Percentiles rank a stretch among this genome's conserved stretches.
Conservation (phyloP, 2,113 vertebrate species). For the Macaca fascicularis region T2T-MFA8v1.1 NC_088375.1:220407001-220407500, state of each 20-base stretch:
- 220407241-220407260: background rate
- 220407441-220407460: constrained; percentile 32
- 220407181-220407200: background rate
- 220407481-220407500: constrained; percentile 58
- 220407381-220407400: background rate
- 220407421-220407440: constrained; percentile 42
- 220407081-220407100: background rate
- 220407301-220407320: background rate
- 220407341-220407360: background rate
- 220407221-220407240: background rate
- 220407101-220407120: too few species aligned
- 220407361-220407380: background rate
- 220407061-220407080: background rate
- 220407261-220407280: background rate
- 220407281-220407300: background rate
- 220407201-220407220: background rate
- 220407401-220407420: constrained; percentile 54
- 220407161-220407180: background rate
- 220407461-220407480: constrained; percentile 63
- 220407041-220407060: background rate
- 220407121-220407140: too few species aligned
- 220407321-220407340: background rate
- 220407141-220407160: background rate
- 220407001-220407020: background rate
- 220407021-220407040: background rate